Evolutionary conservation across 2,888 invertebrate species (phyloP), one percentile per base, ranked within the genome.

Genomic region (Agrypnus murinus): DNA sequence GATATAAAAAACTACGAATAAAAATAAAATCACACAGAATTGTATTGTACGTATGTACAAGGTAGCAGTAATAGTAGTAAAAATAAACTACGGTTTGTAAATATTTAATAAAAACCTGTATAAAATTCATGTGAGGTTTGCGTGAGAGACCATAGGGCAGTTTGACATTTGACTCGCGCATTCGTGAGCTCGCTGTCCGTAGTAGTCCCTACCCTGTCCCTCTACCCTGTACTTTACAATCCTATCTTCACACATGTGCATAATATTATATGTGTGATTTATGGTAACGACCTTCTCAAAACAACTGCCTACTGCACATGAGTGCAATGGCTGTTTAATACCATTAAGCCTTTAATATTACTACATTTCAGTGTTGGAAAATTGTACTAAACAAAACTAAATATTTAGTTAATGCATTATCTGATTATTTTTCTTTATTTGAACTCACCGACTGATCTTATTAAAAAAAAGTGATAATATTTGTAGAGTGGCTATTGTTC

Each of bases 221-320:
- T 10, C 50, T 17, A 36, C 66, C 75, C 57, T 63, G 74, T 74
- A 75, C 72, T 78, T n/a, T 79, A 79, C 77, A 79, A 77, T 78
- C 74, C 76, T 76, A 74, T 71, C 75, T 79, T 78, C 77, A 78
- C 78, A 80, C 76, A 76, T 77, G 78, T 79, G 77, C 75, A 79
- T 78, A 78, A 78, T 78, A 79, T 78, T 76, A 78, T 69, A 66
- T 78, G 73, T 78, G 73, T 79, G 79, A 79, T 79, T 79, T 80
- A 80, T 77, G 74, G 38, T 66, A 62, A 67, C 59, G 60, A 63
- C 50, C 19, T 63, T 17, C 46, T 48, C 48, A 63, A 63, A 25
- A 48, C 32, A 63, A 63, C 62, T 63, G 19, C 62, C 48, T 63
- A 63, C 48, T 63, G 62, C 62, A 48, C 50, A 25, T 31, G 45